Evolutionary conservation across 2,888 invertebrate genomes (phyloP).

Genomic region (Mythimna impura): DNA sequence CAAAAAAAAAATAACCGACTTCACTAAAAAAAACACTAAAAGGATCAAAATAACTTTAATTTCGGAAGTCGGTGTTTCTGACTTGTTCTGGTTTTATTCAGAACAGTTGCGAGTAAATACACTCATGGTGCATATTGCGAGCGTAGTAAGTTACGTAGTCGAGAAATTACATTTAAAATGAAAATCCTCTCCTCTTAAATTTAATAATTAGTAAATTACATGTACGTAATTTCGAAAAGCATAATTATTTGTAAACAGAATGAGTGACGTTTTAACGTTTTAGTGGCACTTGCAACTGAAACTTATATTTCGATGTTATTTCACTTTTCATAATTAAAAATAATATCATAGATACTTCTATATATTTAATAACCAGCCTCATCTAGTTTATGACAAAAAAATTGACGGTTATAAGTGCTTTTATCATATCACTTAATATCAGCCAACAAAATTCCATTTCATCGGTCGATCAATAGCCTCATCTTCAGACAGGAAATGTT

Average conservation of each 20-base stretch:
- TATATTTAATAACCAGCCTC: no score
- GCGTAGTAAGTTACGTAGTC: background rate
- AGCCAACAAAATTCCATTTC: no score
- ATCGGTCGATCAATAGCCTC: no score
- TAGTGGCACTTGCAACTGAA: background rate
- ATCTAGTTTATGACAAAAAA: no score
- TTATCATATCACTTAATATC: no score
- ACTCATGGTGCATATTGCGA: constrained; percentile 7
- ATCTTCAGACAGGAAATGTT: no score
- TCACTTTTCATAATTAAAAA: background rate
- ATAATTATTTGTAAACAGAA: background rate
- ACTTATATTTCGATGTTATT: background rate
- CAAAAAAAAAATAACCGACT: no score
- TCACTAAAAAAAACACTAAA: no score
- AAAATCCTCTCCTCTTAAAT: background rate
- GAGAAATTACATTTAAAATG: background rate
- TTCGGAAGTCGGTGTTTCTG: no score
- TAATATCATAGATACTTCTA: background rate
- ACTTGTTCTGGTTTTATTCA: no score
- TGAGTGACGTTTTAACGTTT: background rate
- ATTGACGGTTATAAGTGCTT: no score
- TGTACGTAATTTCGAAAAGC: background rate
- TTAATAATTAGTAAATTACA: background rate
- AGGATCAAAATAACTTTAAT: no score
- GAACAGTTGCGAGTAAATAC: background rate